phyloP scores from a whole-genome alignment of 2,888 invertebrate species.

The Automeris io region DNA sequence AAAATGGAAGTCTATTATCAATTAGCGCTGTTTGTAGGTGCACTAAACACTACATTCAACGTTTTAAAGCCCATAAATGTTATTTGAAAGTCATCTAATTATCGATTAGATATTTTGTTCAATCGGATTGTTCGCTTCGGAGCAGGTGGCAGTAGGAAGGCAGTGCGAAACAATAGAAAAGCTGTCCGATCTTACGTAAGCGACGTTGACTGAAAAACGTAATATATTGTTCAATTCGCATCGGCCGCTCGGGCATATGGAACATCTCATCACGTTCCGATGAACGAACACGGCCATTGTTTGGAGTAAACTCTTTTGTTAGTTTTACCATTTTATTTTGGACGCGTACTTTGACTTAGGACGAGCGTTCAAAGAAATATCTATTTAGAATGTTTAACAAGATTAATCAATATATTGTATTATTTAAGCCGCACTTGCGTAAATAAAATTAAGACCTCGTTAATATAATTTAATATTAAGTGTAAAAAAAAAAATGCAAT shows the following conservation, averaged over 20 bases:
- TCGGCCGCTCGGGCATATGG: conserved; percentile 39
- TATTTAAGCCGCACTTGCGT: too few species aligned
- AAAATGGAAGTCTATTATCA: too few species aligned
- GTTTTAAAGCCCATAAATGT: too few species aligned
- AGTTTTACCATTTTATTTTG: conserved; percentile 37
- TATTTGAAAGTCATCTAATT: conserved; percentile 24
- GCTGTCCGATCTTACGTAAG: conserved; percentile 15
- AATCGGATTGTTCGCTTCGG: conserved; percentile 26
- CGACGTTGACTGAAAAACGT: conserved; percentile 14
- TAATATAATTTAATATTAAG: too few species aligned
- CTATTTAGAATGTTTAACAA: background rate
- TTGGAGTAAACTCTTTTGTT: conserved; percentile 37
- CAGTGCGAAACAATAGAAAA: conserved; percentile 30
- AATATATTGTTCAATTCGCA: conserved; percentile 22
- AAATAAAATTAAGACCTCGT: too few species aligned
- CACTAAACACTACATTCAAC: too few species aligned
- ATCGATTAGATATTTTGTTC: conserved; percentile 31
- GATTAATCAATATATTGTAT: too few species aligned
- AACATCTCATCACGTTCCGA: conserved; percentile 55
- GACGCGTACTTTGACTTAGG: conserved; percentile 14
- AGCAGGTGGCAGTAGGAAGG: conserved; percentile 33
- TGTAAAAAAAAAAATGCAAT: too few species aligned
- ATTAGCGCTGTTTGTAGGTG: too few species aligned
- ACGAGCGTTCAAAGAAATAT: conserved; percentile 12
- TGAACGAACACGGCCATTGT: conserved; percentile 49